Base-by-base conservation (phyloP, 2,888 invertebrate genomes). In the Drosophila nr. fundita region DNA sequence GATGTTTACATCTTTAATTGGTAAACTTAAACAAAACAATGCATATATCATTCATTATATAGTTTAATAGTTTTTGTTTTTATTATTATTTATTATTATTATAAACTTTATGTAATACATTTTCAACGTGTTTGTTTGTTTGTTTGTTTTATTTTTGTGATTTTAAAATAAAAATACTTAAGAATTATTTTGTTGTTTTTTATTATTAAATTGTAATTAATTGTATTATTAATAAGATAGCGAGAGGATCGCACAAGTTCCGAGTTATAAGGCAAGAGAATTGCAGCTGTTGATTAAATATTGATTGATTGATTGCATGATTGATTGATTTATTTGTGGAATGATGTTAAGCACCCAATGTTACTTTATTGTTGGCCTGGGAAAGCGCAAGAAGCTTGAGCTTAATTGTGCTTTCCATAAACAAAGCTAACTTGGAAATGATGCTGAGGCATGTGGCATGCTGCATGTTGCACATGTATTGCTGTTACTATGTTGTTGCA, bases 11-110 rank as follows among this genome's bases (percentile, higher is more conserved):
- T 76, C 80, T 69, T 79, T 66, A 73, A 73, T 75, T 72, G 52
- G 29, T 90, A 78, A 90, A 80, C 89, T 84, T 87, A 89, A 90
- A 88, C 87, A 90, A 90, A 90, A 90, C 90, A 88, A 86, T 80
- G 88, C 73, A 86, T 87, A 66, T 64, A 57, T 79, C 42, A 48
- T 68, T 87, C 68, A 66, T 87, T 62, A 72, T 68, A 73, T 73
- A 67, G 61, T 73, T 80, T 76, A 78, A 78, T 78, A 81, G 78
- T 77, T 73, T 83, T 78, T 68, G 11, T 78, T 69, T 73, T 67
- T 76, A 70, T 72, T 64, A 82, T 71, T 61, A 55, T 68, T 73
- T 76, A 76, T 66, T 63, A 69, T 70, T 73, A 74, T 85, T 74
- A 73, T 83, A 73, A 80, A 73, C 65, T 86, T 80, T 82, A 82